Conservation (phyloP, 2,797 vertebrate genomes). For the Rousettus madagascariensis region DNA sequence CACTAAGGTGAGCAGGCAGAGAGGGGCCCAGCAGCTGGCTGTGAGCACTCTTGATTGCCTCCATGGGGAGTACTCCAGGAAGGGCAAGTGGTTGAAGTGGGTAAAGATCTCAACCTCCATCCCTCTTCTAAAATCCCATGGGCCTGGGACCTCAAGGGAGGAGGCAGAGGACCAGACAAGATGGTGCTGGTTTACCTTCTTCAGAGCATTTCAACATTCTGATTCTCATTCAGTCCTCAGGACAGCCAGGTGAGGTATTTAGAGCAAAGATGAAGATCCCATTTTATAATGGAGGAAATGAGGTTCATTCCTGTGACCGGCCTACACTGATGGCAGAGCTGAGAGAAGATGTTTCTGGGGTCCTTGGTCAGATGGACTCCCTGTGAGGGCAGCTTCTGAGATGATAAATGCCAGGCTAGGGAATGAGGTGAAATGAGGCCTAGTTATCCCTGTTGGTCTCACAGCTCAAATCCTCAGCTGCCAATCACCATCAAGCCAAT, state of each 20-base stretch:
- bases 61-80: not conserved
- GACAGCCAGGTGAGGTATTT: not conserved
- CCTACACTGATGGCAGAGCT: not conserved
- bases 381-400: not conserved
- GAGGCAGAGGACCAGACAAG: not conserved
- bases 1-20: not conserved
- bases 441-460: not conserved
- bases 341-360: not conserved
- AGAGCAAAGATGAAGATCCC: not conserved
- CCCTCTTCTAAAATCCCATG: not conserved
- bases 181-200: not conserved
- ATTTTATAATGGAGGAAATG: not conserved
- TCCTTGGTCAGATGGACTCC: not conserved
- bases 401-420: not conserved
- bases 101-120: not conserved
- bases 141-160: not conserved
- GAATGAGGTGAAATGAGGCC: not conserved
- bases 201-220: not conserved
- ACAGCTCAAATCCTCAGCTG: slow-evolving; percentile 21
- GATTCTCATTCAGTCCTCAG: not conserved
- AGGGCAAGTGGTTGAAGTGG: not conserved
- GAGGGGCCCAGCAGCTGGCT: not conserved
- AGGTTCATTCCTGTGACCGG: not conserved
- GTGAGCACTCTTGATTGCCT: not conserved
- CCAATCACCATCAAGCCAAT: not conserved